Evolutionary conservation across 2,797 vertebrate species (phyloP).

Genomic region (Lepidocolaptes lacrymiger): DNA sequence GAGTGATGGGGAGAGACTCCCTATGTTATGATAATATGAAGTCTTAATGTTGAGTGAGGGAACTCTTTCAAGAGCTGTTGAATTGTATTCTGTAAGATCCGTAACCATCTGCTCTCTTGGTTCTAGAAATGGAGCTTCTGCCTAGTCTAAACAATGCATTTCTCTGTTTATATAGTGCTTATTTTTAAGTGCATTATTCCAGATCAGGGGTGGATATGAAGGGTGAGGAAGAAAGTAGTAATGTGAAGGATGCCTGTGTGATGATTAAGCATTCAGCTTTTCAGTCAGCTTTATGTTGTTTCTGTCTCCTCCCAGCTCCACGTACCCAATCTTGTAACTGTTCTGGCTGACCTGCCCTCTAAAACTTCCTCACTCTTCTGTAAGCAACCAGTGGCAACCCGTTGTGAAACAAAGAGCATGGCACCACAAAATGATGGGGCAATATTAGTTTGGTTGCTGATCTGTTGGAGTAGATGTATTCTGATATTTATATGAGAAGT

Average conservation of each 20-base stretch:
- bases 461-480: background rate
- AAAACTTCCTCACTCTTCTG: background rate
- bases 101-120: background rate
- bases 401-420: background rate
- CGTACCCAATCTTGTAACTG: background rate
- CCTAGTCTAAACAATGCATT: background rate
- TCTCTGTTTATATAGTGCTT: background rate
- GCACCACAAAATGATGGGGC: accelerated
- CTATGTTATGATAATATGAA: background rate
- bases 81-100: background rate
- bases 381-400: accelerated
- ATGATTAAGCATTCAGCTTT: background rate
- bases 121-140: background rate
- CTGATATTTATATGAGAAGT: background rate
- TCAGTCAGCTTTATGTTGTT: background rate
- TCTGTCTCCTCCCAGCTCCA: background rate
- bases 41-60: background rate
- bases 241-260: background rate
- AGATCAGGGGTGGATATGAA: background rate
- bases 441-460: background rate
- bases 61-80: background rate
- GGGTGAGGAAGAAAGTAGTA: background rate
- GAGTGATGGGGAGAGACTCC: background rate
- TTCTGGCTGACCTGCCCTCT: background rate
- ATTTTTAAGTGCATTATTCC: background rate